Evolutionary conservation across 1,140 invertebrate genomes (phyloP), one percentile per base, ranked within the genome.

Genomic region (Diorhabda elongata): DNA sequence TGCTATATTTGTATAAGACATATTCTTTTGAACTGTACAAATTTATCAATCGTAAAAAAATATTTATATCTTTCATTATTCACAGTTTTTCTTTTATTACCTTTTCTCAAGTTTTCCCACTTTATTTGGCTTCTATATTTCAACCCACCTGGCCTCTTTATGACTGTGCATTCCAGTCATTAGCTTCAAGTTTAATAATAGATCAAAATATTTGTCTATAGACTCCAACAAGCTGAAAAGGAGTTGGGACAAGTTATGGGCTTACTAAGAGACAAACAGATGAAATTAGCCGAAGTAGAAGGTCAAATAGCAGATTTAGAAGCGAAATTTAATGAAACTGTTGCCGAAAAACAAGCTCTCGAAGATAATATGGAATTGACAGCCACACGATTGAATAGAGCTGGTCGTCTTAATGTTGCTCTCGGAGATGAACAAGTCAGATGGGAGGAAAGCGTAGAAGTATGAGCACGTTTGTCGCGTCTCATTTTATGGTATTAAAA

Each of bases 391-490:
- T 81, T 97, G 2, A 89, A 88, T 63, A 85, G 94, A 66, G 93
- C 94, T 1, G 92, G 91, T 0, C 87, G 91, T 73, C 82, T 97
- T 1, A 96, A 93, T 2, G 88, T 91, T 4, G 94, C 94, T 11
- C 82, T 97, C 2, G 89, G 90, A 1, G 92, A 95, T 77, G 94
- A 96, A 79, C 89, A 94, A 80, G 84, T 89, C 4, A 85, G 92
- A 58, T 97, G 94, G 94, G 86, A 90, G 69, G 85, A 90, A 66
- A 87, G 86, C 57, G 89, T 93, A 4, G 84, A 88, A 81, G 26
- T 26, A 26, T 26, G 26, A 26, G 26, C 26, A 26, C 26, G 26
- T 26, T 26, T 26, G 26, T 26, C 26, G 26, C 26, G 26, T 26
- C 26, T 26, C 26, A 26, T 26, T 26, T 26, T 26, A 26, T 26